Conservation (phyloP, 2,113 vertebrate genomes). For the Collichthys lucidus region DNA sequence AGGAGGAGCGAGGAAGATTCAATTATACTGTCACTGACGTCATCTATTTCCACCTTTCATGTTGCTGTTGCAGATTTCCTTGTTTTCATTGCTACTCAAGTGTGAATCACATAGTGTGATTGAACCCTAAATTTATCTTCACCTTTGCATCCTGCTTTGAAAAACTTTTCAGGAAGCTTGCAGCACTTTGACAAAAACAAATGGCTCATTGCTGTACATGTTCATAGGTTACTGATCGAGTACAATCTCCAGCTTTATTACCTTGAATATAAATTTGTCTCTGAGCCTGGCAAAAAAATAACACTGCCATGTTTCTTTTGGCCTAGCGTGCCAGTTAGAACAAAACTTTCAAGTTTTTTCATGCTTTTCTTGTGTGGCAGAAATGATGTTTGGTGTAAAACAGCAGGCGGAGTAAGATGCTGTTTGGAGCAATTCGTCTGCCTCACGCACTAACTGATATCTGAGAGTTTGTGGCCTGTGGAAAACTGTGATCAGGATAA, state of each 20-base stretch:
- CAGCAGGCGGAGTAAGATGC: not conserved
- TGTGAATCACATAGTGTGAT: conserved; percentile 14
- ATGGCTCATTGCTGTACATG: conserved; percentile 33
- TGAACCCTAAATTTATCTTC: conserved; percentile 20
- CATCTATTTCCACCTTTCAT: conserved; percentile 30
- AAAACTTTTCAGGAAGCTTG: conserved; percentile 33
- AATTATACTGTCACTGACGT: conserved; percentile 44
- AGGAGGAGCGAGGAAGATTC: conserved; percentile 32
- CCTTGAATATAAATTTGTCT: conserved; percentile 49
- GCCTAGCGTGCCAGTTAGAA: not conserved
- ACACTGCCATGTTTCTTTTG: not conserved
- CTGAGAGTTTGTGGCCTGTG: not conserved
- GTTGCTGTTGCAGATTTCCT: conserved; percentile 16
- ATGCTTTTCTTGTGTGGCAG: not conserved
- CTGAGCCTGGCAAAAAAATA: not conserved
- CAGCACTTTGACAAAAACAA: conserved; percentile 32
- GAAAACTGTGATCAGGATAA: conserved; percentile 3
- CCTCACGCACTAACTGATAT: conserved; percentile 17
- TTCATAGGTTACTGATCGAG: conserved; percentile 7
- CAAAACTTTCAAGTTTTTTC: not conserved
- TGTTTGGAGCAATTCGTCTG: not conserved
- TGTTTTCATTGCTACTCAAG: not conserved
- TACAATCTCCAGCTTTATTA: conserved; percentile 24
- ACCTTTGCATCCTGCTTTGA: conserved; percentile 32
- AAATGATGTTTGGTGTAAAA: not conserved